phyloP scores from a whole-genome alignment of 2,113 vertebrate species.

The Dipodomys stephensi region DNA sequence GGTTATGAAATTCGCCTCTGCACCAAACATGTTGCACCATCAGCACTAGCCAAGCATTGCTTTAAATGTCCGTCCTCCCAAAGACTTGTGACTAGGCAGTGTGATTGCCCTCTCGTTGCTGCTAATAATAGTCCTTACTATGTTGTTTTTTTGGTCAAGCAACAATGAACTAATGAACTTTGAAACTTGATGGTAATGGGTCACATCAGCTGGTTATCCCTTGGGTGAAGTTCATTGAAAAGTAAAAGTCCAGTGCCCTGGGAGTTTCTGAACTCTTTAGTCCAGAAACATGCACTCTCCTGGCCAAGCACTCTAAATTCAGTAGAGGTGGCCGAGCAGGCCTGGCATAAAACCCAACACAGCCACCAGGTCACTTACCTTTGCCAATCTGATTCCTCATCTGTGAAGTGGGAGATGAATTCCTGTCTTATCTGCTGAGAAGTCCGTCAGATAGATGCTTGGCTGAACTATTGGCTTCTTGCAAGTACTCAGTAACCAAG shows the following conservation, averaged over 20 bases:
- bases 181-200: constrained; percentile 54
- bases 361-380: not conserved
- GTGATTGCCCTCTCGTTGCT: constrained; percentile 28
- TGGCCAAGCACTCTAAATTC: not conserved
- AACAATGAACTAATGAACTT: constrained; percentile 74
- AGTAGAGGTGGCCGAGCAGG: not conserved
- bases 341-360: not conserved
- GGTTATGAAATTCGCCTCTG: constrained; percentile 63
- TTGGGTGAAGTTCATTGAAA: constrained; percentile 49
- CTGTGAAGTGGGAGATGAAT: not conserved
- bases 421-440: not conserved
- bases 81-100: constrained; percentile 67
- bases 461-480: not conserved
- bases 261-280: not conserved
- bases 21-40: constrained; percentile 51
- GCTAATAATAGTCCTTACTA: constrained; percentile 71
- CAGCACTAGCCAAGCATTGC: constrained; percentile 5
- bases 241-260: not conserved
- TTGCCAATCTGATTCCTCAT: not conserved
- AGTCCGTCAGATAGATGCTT: constrained; percentile 18
- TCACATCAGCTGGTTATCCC: constrained; percentile 40
- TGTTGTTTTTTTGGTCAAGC: not conserved
- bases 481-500: not conserved
- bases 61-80: constrained; percentile 62
- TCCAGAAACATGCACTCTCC: not conserved